Base-by-base conservation (phyloP, 1,140 invertebrate genomes). In the Rhizoglyphus robini region DNA sequence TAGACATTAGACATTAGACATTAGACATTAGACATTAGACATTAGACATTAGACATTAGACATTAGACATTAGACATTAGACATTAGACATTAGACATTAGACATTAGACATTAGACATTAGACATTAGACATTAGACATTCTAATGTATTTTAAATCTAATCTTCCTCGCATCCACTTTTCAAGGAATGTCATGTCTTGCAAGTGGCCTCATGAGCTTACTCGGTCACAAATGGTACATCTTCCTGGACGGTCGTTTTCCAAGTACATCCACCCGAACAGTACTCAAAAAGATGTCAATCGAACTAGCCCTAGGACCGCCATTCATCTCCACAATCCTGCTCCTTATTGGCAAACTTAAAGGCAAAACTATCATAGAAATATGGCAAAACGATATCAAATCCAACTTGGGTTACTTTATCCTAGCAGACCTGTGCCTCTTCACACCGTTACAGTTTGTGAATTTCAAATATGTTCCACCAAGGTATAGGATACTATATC, bases 401-500 rank as follows among this genome's bases (percentile, higher is more conserved):
- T 15, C 30, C 13, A 48, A 63, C 13, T 30, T 83, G 74, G 71
- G 76, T 72, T 67, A 41, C 15, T 31, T 69, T 23, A 60, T 46
- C 47, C 13, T 49, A 51, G 60, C 58, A 70, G 69, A 69, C n/a
- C 71, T 70, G 70, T 49, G 15, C 32, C 81, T 88, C 47, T 90
- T 87, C 86, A 86, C 87, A 27, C 87, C 86, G n/a, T 81, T 83
- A 4, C 88, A 90, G 73, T 82, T 83, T 67, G 69, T 90, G 0
- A 90, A 90, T 74, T 90, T 90, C 73, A 81, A 84, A 54, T 84
- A 82, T 69, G 71, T 90, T 65, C 83, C 86, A 31, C 76, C 83
- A 13, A 80, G 81, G 67, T 90, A 87, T 75, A 81, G 88, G 70
- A 86, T 90, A 20, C 74, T 88, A 46, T 90, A 88, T 71, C 83